Conservation (phyloP, 1,140 invertebrate species). For the Cardiocondyla obscurior region DNA sequence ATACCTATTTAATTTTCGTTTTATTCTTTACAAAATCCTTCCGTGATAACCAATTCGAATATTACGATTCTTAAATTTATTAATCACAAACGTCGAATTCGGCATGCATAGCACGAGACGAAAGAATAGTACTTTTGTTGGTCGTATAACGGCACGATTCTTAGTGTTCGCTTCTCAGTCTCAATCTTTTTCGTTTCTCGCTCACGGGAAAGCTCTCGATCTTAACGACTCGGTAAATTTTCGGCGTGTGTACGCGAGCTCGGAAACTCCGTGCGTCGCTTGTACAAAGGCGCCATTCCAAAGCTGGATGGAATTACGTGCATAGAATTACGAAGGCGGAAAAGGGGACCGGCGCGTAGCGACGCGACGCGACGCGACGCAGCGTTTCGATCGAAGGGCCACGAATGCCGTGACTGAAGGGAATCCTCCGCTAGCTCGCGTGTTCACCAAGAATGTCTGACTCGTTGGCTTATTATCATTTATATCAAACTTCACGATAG, state of each 20-base stretch:
- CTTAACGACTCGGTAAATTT: conserved; percentile 57
- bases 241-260: conserved; percentile 31
- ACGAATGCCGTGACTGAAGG: conserved; percentile 38
- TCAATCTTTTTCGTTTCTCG: conserved; percentile 30
- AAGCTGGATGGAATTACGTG: conserved; percentile 67
- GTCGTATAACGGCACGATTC: neutral
- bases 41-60: neutral
- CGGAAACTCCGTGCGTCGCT: conserved; percentile 3
- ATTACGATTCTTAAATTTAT: conserved; percentile 12
- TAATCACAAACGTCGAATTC: conserved; percentile 13
- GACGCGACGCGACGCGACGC: conserved; percentile 2
- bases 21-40: neutral
- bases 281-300: conserved; percentile 58
- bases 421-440: conserved; percentile 23
- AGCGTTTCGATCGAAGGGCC: conserved; percentile 26
- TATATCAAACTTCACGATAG: conserved; percentile 46
- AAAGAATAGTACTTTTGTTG: neutral
- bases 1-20: too few relatives aligned
- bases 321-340: conserved; percentile 62
- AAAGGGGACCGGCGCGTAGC: conserved; percentile 23
- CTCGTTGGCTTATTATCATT: conserved; percentile 51
- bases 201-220: conserved; percentile 29
- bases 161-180: conserved; percentile 29
- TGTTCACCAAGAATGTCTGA: conserved; percentile 34
- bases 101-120: conserved; percentile 17